Base-by-base conservation (phyloP, 1,140 invertebrate species). In the Drosophila jambulina region DNA sequence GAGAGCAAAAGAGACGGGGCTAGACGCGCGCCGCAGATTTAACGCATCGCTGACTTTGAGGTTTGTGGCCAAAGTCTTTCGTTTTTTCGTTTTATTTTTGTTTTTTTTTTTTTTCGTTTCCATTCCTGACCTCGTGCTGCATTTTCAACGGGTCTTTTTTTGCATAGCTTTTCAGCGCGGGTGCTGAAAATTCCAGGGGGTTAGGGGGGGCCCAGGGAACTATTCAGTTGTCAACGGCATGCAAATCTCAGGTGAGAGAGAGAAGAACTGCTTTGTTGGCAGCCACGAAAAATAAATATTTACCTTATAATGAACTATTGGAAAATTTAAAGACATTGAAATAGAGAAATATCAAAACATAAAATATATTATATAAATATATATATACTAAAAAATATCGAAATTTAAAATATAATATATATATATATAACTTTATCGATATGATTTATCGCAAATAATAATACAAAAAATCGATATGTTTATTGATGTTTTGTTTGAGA, bases 1-100 rank as follows among this genome's bases (percentile, higher is more conserved):
- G 15, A 23, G n/a, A 13, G 43, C n/a, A 53, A 63, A 49, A 27
- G 49, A 43, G 42, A 34, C 38, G 29, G 17, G 3, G 21, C 25
- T 19, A 61, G 49, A 45, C 72, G 42, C 65, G 51, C 56, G 78
- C 59, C 45, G 67, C 80, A 61, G 69, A 58, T 82, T 82, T 77
- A 74, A 87, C 76, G 83, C 83, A 80, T 58, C 83, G 67, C 71
- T 82, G 83, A 56, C 40, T 62, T 36, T 32, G 59, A 80, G 74
- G 83, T 86, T 86, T 83, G 83, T 88, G 84, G 59, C 80, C 80
- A 88, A 86, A 86, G 83, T 86, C 83, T 86, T 86, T 86, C 71
- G 80, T 85, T 85, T 45, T 53, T 62, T 42, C 48, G 32, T 61
- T 72, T 62, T n/a, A 19, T 38, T 59, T 62, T 10, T 17, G 19